Evolutionary conservation across 2,888 invertebrate species (phyloP).

Genomic region (Epinotia bilunana): DNA sequence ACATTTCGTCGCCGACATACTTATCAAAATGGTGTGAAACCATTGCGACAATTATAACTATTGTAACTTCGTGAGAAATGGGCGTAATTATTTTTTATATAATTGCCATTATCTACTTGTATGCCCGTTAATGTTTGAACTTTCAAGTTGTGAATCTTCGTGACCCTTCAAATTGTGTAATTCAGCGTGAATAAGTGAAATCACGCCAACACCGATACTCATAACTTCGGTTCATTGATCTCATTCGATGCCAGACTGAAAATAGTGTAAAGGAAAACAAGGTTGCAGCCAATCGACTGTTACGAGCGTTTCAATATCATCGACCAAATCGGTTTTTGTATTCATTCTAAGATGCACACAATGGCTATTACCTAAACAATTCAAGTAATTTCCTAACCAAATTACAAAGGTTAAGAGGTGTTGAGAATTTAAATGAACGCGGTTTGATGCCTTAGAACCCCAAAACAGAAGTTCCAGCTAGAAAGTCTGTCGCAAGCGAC

Average conservation of each 20-base stretch:
- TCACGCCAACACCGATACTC: constrained; percentile 67
- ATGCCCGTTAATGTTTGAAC: constrained; percentile 24
- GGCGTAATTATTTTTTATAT: constrained; percentile 34
- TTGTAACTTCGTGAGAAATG: constrained; percentile 41
- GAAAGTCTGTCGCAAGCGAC: constrained; percentile 79
- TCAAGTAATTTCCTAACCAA: constrained; percentile 64
- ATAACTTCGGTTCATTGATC: constrained; percentile 72
- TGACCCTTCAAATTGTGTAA: constrained; percentile 62
- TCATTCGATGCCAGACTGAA: constrained; percentile 70
- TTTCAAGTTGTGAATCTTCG: constrained; percentile 56
- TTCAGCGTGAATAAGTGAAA: constrained; percentile 71
- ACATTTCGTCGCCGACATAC: constrained; percentile 43
- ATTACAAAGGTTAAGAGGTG: constrained; percentile 76
- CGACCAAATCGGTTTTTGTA: constrained; percentile 44
- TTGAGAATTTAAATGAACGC: constrained; percentile 73
- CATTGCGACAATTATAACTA: constrained; percentile 39
- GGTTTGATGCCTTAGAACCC: constrained; percentile 59
- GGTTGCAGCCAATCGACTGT: constrained; percentile 72
- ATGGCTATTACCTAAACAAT: constrained; percentile 59
- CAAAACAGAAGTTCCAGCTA: constrained; percentile 69
- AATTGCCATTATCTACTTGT: constrained; percentile 32
- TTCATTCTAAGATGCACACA: constrained; percentile 53
- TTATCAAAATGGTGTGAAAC: constrained; percentile 45
- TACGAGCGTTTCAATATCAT: constrained; percentile 68
- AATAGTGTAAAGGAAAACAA: constrained; percentile 72